Evolutionary conservation across 2,888 invertebrate genomes (phyloP).

Genomic region (Protonemura montana): DNA sequence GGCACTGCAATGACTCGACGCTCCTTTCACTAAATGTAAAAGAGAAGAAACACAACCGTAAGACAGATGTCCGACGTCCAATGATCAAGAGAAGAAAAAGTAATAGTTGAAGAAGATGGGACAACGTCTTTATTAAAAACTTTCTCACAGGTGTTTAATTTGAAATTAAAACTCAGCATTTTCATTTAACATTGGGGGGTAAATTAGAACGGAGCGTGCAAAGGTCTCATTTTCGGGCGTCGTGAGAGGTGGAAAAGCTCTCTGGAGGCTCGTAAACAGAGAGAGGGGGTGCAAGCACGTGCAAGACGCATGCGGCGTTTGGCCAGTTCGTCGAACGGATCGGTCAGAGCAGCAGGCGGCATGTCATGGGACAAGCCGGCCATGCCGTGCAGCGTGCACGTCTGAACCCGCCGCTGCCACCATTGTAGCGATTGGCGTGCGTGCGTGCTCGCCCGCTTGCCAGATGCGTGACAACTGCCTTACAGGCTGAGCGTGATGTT

Average conservation of each 20-base stretch:
- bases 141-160: constrained; percentile 19
- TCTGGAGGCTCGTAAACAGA: constrained; percentile 28
- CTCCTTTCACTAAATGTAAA: constrained; percentile 43
- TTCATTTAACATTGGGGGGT: constrained; percentile 24
- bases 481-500: not conserved
- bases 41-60: not conserved
- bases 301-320: not conserved
- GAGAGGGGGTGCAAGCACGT: constrained; percentile 13
- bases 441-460: not conserved
- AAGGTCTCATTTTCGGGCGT: constrained; percentile 1
- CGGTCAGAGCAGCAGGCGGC: not conserved
- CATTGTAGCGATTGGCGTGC: not conserved
- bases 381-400: not conserved
- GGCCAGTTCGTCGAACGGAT: not conserved
- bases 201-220: not conserved
- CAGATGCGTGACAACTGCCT: constrained; percentile 17
- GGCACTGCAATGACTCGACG: constrained; percentile 45
- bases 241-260: constrained; percentile 22
- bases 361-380: not conserved
- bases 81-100: not conserved
- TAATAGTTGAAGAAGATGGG: not conserved
- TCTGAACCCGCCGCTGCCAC: not conserved
- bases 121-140: constrained; percentile 18
- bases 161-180: constrained; percentile 27
- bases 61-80: not conserved